Evolutionary conservation across 53 echinoderm and acorn worm genomes (phyloP), one percentile per base, ranked within the genome.

Genomic region (Astropecten irregularis): DNA sequence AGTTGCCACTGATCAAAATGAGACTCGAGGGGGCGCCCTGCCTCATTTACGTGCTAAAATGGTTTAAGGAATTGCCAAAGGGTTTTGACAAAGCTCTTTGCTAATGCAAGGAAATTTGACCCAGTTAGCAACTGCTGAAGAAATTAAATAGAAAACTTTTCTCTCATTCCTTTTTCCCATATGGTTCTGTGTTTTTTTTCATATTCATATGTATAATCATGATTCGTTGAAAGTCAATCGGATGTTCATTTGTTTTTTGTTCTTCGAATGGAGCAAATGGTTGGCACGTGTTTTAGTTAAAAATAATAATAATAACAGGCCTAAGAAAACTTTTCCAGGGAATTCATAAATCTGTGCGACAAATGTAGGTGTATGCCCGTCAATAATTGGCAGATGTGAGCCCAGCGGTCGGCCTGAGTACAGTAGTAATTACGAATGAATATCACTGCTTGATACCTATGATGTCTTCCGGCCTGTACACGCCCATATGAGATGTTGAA

Each of bases 331-430:
- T n/a, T n/a, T n/a, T n/a, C n/a, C n/a, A n/a, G n/a, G n/a, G n/a
- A n/a, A n/a, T n/a, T n/a, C n/a, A n/a, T n/a, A 49, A 79, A 79
- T 79, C 61, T 79, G 79, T 28, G n/a, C 61, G 23, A 48, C 79
- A 79, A 79, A 79, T 79, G 79, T 29, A 62, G 8, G 15, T 21
- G 35, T 73, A 7, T 29, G 56, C 55, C 54, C n/a, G 23, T 57
- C 38, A 39, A 4, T 40, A 57, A 16, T 9, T 40, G 15, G 28
- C 56, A 76, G 76, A 76, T 40, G 57, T 44, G 5, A 27, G 10
- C 60, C 11, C 79, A 62, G 61, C 46, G 47, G 79, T 42, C 7
- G 58, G 47, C 40, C 61, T 10, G 4, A 59, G 32, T 28, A 3
- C 79, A 44, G 79, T 37, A 46, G 79, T 79, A 79, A 79, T 79